These are phyloP conservation scores for Falco columbarius DNA, from an alignment of 2,797 vertebrate species.

Conservation along the genomic window DNA sequence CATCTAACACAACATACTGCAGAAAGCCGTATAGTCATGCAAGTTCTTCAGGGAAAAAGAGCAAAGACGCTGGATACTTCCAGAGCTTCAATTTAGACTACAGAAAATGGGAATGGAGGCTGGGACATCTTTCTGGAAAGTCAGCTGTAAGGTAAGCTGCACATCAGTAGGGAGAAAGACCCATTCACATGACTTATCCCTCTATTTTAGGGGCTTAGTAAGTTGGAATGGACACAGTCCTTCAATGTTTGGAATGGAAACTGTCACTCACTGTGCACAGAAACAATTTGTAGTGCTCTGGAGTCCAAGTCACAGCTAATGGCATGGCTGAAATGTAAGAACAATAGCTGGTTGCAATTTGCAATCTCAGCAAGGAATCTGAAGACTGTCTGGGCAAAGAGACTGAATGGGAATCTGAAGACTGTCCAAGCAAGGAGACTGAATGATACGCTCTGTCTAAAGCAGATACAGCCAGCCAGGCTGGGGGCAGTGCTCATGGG, in stretches of 20 bases:
- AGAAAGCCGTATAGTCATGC: background rate
- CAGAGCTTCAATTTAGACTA: background rate
- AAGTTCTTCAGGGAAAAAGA: background rate
- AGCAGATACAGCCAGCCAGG: background rate
- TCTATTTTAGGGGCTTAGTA: background rate
- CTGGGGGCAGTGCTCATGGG: background rate
- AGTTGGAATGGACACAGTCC: background rate
- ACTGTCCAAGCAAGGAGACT: background rate
- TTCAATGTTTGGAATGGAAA: background rate
- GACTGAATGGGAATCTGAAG: background rate
- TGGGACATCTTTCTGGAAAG: background rate
- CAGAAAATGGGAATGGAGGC: background rate
- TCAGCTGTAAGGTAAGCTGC: background rate
- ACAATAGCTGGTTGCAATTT: slow-evolving; percentile 21
- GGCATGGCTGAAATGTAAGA: background rate
- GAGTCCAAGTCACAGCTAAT: background rate
- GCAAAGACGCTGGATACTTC: background rate
- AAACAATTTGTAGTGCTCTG: background rate
- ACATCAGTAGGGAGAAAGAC: background rate
- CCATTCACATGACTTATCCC: background rate
- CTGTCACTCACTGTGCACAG: background rate
- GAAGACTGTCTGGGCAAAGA: background rate
- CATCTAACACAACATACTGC: background rate
- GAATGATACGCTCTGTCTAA: background rate
- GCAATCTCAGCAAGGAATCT: background rate